These are phyloP conservation scores for Oenanthe oenanthe DNA, from an alignment of 2,113 vertebrate genomes.

Conservation along the genomic window DNA sequence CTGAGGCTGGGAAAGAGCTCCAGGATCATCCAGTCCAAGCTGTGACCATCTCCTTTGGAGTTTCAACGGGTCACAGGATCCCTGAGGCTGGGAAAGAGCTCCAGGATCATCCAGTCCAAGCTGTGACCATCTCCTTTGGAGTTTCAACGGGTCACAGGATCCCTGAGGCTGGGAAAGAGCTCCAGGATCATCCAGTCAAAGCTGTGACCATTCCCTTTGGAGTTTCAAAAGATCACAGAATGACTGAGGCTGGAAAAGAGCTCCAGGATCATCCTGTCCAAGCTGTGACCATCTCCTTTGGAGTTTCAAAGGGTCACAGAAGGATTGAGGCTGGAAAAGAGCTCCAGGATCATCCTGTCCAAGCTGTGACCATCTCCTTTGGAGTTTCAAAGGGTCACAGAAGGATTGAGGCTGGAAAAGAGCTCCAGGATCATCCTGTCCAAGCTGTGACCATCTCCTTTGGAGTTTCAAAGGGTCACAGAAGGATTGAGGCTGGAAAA, in stretches of 20 bases:
- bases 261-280: rapidly evolving
- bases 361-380: not conserved
- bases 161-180: not conserved
- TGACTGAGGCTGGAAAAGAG: not conserved
- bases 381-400: not conserved
- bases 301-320: not conserved
- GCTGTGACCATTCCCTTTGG: rapidly evolving
- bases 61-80: not conserved
- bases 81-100: not conserved
- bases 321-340: not conserved
- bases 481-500: too few species aligned
- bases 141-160: not conserved
- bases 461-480: too few species aligned
- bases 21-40: rapidly evolving
- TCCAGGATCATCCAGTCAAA: not conserved
- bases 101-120: rapidly evolving
- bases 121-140: not conserved
- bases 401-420: not conserved
- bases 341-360: rapidly evolving
- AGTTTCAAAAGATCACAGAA: not conserved
- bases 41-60: not conserved
- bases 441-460: too few species aligned
- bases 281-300: not conserved
- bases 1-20: not conserved
- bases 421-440: too few species aligned